Percentiles rank a stretch among this genome's conserved stretches.
Evolutionary conservation across 1,140 invertebrate genomes (phyloP).

Genomic region (Megalonaias nervosa): DNA sequence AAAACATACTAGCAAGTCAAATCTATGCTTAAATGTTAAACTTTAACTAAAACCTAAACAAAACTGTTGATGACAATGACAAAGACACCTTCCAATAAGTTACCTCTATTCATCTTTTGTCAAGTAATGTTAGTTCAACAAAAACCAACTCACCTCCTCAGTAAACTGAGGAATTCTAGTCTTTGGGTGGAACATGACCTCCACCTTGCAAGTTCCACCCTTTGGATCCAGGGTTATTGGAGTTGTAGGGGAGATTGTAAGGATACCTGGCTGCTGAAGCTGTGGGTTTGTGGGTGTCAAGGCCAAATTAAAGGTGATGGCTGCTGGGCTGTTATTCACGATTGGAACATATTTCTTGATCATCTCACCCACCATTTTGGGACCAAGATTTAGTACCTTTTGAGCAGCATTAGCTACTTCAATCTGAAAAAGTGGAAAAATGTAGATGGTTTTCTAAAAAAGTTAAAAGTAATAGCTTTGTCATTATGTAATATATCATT

Average conservation of each 20-base stretch:
- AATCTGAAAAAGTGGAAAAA: slow-evolving; percentile 50
- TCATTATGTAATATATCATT: no score
- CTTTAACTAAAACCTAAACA: neutral
- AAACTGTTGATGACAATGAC: neutral
- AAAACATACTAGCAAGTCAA: no score
- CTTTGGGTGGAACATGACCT: slow-evolving; percentile 63
- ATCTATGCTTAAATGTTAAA: no score
- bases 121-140: no score
- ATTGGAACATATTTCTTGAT: slow-evolving; percentile 66
- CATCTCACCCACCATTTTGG: slow-evolving; percentile 60
- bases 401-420: slow-evolving; percentile 67
- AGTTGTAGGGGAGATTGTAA: slow-evolving; percentile 56
- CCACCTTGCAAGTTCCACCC: slow-evolving; percentile 63
- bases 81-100: no score
- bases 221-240: slow-evolving; percentile 61
- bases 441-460: neutral
- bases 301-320: slow-evolving; percentile 66
- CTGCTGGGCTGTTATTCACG: slow-evolving; percentile 68
- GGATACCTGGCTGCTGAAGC: slow-evolving; percentile 53
- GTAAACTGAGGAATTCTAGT: slow-evolving; percentile 66
- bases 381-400: slow-evolving; percentile 67
- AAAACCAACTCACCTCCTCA: slow-evolving; percentile 61
- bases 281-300: slow-evolving; percentile 57
- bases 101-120: no score
- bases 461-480: no score